phyloP scores from a whole-genome alignment of 1,140 invertebrate genomes.

The Spodoptera frugiperda region DNA sequence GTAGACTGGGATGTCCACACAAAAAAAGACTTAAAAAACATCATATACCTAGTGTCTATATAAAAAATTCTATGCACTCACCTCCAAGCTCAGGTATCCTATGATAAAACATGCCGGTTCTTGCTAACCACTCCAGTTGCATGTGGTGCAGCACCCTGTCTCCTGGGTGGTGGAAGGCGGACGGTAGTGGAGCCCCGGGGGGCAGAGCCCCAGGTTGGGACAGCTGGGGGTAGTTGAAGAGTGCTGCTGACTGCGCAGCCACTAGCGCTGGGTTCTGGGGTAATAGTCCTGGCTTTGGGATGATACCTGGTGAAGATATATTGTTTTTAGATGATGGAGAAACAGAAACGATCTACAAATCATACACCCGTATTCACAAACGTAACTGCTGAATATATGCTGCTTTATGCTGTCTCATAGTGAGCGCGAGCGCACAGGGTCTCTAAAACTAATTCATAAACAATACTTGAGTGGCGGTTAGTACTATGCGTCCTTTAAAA shows the following conservation, averaged over 20 bases:
- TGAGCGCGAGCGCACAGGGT: no score
- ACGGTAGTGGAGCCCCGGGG: constrained; percentile 66
- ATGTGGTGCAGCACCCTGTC: constrained; percentile 90
- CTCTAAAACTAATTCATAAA: no score
- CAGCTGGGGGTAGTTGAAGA: constrained; percentile 77
- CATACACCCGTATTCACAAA: no score
- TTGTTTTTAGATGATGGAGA: no score
- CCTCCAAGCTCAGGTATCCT: constrained; percentile 90
- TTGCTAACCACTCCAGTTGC: constrained; percentile 94
- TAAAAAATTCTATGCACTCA: constrained; percentile 54
- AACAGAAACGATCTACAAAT: no score
- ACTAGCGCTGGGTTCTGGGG: constrained; percentile 77
- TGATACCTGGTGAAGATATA: constrained; percentile 69
- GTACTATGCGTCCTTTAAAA: no score
- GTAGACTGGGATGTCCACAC: no score
- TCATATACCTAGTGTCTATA: neutral
- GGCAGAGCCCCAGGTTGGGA: constrained; percentile 59
- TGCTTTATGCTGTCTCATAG: no score
- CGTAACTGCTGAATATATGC: no score
- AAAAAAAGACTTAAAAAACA: no score
- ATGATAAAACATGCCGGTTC: constrained; percentile 94
- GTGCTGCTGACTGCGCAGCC: constrained; percentile 71
- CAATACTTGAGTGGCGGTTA: no score
- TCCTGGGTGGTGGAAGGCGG: constrained; percentile 81
- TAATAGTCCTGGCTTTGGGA: constrained; percentile 82